Base-by-base conservation (phyloP, 2,113 vertebrate species). In the Hippoglossus stenolepis region DNA sequence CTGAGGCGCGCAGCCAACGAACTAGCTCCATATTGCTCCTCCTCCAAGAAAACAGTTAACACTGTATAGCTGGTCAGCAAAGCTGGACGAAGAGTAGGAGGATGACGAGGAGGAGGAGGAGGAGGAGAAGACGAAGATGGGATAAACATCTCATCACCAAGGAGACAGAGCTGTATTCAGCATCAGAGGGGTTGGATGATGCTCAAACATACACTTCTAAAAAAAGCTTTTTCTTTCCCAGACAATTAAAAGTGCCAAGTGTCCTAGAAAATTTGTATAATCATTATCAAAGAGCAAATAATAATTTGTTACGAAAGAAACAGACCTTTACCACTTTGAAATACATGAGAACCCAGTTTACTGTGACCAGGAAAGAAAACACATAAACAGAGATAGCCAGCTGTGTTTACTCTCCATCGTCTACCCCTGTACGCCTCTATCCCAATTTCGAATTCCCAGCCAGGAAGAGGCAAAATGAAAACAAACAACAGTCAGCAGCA, bases 321-420 rank as follows among this genome's bases (percentile, higher is more conserved):
- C 0, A 70, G 62, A 31, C 26, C 11, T 53, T 53, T 2, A 63
- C 21, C 51, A 47, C 61, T 65, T 77, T 47, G 20, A 76, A 85
- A 70, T 40, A 38, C 24, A 73, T 20, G 38, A 71, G 13, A 77
- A 69, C 24, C n/a, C 10, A 20, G 51, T 71, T 74, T 61, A 83
- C 2, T 56, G 61, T 24, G 45, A 75, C 43, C 70, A 70, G 78
- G 62, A 80, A 74, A 38, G 28, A 82, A 84, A 82, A 73, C 20
- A 82, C 47, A 83, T 68, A 81, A 35, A 53, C 31, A 65, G 49
- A 82, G 68, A 73, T 43, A 71, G 84, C 79, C 85, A 92, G 85
- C 92, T 92, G 90, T 90, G 87, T 89, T 91, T 91, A 92, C 83
- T 85, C 60, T 81, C 23, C 57, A 71, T 80, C 72, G 58, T 73